Percentiles rank a stretch among this genome's conserved stretches.
phyloP scores from a whole-genome alignment of 2,797 vertebrate species.

The Nannoperca obscura region DNA sequence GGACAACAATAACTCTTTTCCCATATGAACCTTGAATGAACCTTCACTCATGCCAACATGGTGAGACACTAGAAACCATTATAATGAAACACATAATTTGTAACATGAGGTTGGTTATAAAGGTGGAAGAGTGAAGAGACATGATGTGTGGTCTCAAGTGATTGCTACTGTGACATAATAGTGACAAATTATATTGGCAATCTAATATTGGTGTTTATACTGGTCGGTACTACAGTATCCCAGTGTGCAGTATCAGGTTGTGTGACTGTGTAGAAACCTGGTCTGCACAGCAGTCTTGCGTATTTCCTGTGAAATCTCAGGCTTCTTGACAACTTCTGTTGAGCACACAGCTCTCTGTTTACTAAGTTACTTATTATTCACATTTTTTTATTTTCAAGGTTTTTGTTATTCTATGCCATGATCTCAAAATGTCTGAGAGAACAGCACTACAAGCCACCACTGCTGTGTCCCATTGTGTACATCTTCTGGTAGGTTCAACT shows the following conservation, averaged over 20 bases:
- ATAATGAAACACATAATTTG: conserved; percentile 56
- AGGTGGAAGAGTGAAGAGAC: conserved; percentile 26
- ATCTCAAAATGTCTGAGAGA: background rate
- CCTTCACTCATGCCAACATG: conserved; percentile 47
- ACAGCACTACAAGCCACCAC: background rate
- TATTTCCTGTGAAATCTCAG: background rate
- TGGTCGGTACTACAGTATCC: background rate
- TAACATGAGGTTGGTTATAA: conserved; percentile 28
- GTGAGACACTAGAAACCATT: conserved; percentile 56
- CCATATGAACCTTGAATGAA: conserved; percentile 75
- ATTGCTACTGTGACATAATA: conserved; percentile 37
- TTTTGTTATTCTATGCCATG: background rate
- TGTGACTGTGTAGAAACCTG: conserved; percentile 29
- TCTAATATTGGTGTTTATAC: conserved; percentile 21
- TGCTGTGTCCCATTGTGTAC: background rate
- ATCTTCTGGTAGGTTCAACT: background rate
- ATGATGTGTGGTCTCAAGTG: conserved; percentile 49
- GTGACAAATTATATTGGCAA: conserved; percentile 22
- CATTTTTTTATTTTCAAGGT: background rate
- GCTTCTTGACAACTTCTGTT: background rate
- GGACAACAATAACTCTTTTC: conserved; percentile 60
- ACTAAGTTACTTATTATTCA: background rate
- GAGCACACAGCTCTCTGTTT: background rate
- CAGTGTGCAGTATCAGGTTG: conserved; percentile 10
- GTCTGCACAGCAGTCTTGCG: background rate